phyloP scores from a whole-genome alignment of 2,888 invertebrate genomes.

The Cremastinae sp. region DNA sequence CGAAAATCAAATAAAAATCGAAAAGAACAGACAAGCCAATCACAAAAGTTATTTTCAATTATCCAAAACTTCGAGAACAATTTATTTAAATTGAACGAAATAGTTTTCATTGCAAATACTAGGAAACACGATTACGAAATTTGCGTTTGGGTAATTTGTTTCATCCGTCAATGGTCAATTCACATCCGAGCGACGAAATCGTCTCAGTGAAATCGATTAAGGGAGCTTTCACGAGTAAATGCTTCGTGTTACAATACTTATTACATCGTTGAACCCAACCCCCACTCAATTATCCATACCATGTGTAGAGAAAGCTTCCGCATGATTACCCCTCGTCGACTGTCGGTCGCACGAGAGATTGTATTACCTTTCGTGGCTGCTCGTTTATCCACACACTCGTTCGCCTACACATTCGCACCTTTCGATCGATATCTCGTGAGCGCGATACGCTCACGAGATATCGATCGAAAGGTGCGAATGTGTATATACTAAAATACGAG shows the following conservation, averaged over 20 bases:
- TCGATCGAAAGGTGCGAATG: constrained; percentile 14
- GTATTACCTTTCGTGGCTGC: constrained; percentile 48
- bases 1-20: too few species aligned
- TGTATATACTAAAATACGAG: constrained; percentile 6
- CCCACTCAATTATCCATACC: constrained; percentile 55
- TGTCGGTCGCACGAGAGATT: constrained; percentile 55
- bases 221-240: constrained; percentile 12
- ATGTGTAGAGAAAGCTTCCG: constrained; percentile 50
- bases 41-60: too few species aligned
- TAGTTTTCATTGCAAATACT: too few species aligned
- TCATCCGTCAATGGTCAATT: constrained; percentile 32
- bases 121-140: too few species aligned
- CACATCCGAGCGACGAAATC: constrained; percentile 17
- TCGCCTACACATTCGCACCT: constrained; percentile 1
- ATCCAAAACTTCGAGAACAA: too few species aligned
- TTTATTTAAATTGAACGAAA: too few species aligned
- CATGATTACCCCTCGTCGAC: constrained; percentile 59
- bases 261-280: constrained; percentile 58
- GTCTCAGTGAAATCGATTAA: constrained; percentile 31
- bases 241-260: constrained; percentile 51
- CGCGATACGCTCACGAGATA: constrained; percentile 1
- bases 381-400: constrained; percentile 1
- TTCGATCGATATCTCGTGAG: constrained; percentile 50
- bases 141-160: constrained; percentile 14
- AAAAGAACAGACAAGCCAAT: too few species aligned